Evolutionary conservation across 2,888 invertebrate genomes (phyloP), one percentile per base, ranked within the genome.

Genomic region (Nasonia oneida): DNA sequence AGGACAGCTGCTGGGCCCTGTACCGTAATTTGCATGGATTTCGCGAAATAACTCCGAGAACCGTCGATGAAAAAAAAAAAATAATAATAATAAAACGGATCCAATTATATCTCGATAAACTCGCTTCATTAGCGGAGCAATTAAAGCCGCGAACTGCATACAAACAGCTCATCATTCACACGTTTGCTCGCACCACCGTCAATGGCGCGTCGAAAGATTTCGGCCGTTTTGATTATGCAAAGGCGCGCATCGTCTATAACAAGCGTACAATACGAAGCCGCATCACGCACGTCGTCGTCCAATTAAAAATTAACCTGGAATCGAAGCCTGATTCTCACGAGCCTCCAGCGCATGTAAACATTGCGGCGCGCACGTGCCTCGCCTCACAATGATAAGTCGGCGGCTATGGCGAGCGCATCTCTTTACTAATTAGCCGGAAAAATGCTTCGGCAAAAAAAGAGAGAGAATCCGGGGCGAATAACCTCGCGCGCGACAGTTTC

Each of bases 321-420:
- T 90, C 88, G 86, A 85, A 88, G 87, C 87, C 93, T 86, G 88
- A 90, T 93, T 93, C 93, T 91, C 93, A 93, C 91, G 92, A 85
- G 39, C 5, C 6, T 3, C 14, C 29, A 29, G 67, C 73, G 29
- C 47, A 14, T 47, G 74, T 74, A 47, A 42, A 47, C 74, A 47
- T 47, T 50, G 14, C 42, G 29, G 47, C 18, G 18, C 53, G 18
- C 53, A 57, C 39, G 50, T 12, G 47, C 50, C 14, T 78, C 4
- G 39, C n/a, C 47, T 53, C 53, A 18, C 53, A 53, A 53, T 29
- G 10, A 61, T n/a, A 83, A 42, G 39, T 14, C 15, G n/a, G 23
- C 29, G 8, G 33, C 29, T 23, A n/a, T 4, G 37, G 37, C 37
- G 37, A 37, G 64, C 14, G 37, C n/a, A 61, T 29, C 53, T 50